Evolutionary conservation across 2,888 invertebrate genomes (phyloP).

Genomic region (Pemphredon lugubris): DNA sequence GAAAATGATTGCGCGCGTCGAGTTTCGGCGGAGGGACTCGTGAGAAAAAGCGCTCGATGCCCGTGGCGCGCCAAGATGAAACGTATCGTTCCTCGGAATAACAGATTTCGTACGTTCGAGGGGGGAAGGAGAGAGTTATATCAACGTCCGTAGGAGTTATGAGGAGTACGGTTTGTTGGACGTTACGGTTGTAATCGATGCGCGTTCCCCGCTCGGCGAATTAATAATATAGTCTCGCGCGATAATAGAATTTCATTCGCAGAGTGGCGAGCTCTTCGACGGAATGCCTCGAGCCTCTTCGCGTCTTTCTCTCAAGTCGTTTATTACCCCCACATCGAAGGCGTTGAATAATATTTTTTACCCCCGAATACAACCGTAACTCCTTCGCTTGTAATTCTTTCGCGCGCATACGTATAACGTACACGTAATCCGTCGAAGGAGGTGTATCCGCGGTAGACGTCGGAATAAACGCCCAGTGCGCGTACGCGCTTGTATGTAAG

Average conservation of each 20-base stretch:
- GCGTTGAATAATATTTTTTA: too few species aligned
- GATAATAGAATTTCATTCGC: conserved; percentile 42
- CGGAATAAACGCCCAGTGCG: conserved; percentile 13
- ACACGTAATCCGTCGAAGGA: too few species aligned
- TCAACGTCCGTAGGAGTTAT: neutral
- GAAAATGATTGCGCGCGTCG: neutral
- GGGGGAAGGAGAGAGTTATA: neutral
- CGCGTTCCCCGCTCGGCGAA: neutral
- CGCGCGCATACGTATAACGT: too few species aligned
- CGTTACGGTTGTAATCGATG: conserved; percentile 24
- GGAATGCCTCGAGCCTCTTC: neutral
- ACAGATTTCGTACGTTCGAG: conserved; percentile 1
- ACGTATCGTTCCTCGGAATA: neutral
- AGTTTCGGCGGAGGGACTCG: neutral
- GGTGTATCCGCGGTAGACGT: too few species aligned
- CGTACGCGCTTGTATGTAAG: neutral
- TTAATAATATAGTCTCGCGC: conserved; percentile 34
- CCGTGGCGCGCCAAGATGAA: neutral
- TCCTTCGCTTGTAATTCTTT: too few species aligned
- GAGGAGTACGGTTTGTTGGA: neutral
- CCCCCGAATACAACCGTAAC: too few species aligned
- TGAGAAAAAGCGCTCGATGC: neutral
- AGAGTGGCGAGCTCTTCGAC: conserved; percentile 10
- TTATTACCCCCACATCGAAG: too few species aligned
- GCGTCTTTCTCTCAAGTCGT: neutral